Percentiles rank a stretch among this genome's conserved stretches.
Evolutionary conservation across 1,140 invertebrate species (phyloP).

Genomic region (Sinonovacula constricta): DNA sequence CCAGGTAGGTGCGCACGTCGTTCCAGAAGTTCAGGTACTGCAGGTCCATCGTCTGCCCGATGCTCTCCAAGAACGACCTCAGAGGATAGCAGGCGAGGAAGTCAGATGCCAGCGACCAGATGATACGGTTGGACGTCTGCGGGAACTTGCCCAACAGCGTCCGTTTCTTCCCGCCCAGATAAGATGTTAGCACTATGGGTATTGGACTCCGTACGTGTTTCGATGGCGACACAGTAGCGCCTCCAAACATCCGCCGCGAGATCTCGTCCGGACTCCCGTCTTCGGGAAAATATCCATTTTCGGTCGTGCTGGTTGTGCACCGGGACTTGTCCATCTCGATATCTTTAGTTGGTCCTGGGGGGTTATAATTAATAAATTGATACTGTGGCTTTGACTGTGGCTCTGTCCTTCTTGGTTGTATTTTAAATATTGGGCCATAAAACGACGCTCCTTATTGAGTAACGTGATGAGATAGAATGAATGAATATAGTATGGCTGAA

Average conservation of each 20-base stretch:
- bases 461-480: too few species aligned
- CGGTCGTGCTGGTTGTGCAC: too few species aligned
- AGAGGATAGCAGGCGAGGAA: conserved; percentile 54
- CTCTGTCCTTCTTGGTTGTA: too few species aligned
- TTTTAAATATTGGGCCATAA: too few species aligned
- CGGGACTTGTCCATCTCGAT: background rate
- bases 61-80: conserved; percentile 32
- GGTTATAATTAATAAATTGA: too few species aligned
- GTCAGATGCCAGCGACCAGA: conserved; percentile 55
- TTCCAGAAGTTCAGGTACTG: conserved; percentile 58
- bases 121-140: conserved; percentile 33
- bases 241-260: conserved; percentile 1
- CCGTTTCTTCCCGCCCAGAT: conserved; percentile 49
- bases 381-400: too few species aligned
- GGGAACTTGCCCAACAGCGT: conserved; percentile 12
- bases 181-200: conserved; percentile 45
- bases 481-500: too few species aligned
- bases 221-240: background rate
- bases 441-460: too few species aligned
- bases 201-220: conserved; percentile 21
- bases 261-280: conserved; percentile 6
- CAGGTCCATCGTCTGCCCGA: conserved; percentile 5
- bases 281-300: conserved; percentile 3
- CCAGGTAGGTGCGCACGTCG: conserved; percentile 56
- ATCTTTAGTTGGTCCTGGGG: conserved; percentile 14